phyloP scores from a whole-genome alignment of 1,140 invertebrate species.

The Sycobia sp. region DNA sequence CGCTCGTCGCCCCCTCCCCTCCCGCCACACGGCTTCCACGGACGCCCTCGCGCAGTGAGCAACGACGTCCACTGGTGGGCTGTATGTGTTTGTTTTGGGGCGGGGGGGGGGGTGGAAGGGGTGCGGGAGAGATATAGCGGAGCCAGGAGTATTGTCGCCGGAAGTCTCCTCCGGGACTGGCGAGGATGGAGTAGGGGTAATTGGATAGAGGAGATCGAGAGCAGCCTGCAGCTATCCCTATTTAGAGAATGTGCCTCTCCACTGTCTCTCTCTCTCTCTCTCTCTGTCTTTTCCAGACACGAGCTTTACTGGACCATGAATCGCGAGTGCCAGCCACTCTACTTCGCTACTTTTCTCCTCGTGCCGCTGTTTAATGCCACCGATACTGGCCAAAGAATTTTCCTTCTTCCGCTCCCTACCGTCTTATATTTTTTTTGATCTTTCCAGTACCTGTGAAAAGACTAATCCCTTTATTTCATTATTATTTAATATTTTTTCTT shows the following conservation, averaged over 20 bases:
- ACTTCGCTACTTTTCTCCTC: conserved; percentile 12
- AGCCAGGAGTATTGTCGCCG: conserved; percentile 52
- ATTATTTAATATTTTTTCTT: too few relatives aligned
- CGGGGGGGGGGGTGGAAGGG: conserved; percentile 34
- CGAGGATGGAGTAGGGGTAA: conserved; percentile 49
- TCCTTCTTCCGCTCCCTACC: background rate
- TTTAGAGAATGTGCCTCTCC: background rate
- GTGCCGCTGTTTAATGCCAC: too few relatives aligned
- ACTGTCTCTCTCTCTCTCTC: conserved; percentile 21
- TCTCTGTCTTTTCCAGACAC: background rate
- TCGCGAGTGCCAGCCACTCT: too few relatives aligned
- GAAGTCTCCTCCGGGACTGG: conserved; percentile 49
- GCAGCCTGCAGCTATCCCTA: conserved; percentile 20
- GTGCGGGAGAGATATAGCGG: conserved; percentile 9
- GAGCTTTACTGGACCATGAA: too few relatives aligned
- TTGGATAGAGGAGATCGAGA: conserved; percentile 55
- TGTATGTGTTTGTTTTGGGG: conserved; percentile 10
- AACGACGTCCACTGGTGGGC: too few relatives aligned
- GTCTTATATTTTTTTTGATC: too few relatives aligned
- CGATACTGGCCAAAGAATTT: conserved; percentile 1
- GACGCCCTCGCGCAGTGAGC: too few relatives aligned
- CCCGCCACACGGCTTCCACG: background rate
- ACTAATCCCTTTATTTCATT: too few relatives aligned
- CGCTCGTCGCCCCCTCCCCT: background rate
- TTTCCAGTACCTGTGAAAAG: too few relatives aligned